Conservation (phyloP, 2,113 vertebrate species). For the Rhinolophus sinicus region DNA sequence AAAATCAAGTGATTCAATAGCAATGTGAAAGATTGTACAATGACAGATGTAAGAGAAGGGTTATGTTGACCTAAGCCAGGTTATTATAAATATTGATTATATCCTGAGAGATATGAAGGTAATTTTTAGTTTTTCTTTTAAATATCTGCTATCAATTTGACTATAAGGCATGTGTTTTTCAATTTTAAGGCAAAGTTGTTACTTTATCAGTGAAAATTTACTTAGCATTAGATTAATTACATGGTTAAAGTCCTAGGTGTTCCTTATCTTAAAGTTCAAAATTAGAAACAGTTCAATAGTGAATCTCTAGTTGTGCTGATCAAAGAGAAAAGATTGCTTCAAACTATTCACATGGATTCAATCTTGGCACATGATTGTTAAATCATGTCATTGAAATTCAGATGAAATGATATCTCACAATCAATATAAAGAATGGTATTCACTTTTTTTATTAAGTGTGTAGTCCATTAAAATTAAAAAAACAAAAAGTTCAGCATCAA, state of each 20-base stretch:
- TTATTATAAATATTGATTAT: neutral
- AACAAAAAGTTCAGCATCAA: neutral
- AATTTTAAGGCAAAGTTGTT: neutral
- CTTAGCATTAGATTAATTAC: neutral
- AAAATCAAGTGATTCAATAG: conserved; percentile 19
- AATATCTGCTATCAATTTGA: neutral
- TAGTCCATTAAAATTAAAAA: neutral
- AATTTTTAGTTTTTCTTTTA: neutral
- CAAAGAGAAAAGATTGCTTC: neutral
- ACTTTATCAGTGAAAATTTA: neutral
- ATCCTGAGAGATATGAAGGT: neutral
- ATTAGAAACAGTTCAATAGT: neutral
- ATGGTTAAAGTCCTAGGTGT: neutral
- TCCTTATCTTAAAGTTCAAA: neutral
- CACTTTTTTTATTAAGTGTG: neutral
- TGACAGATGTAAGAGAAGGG: neutral
- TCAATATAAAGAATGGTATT: neutral
- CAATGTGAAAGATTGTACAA: neutral
- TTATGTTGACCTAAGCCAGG: neutral
- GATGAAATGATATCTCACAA: neutral
- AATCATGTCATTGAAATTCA: neutral
- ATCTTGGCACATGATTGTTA: neutral
- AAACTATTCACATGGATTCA: neutral
- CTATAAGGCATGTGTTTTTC: neutral
- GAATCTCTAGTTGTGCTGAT: neutral